Evolutionary conservation across 2,888 invertebrate genomes (phyloP), one percentile per base, ranked within the genome.

Genomic region (Mythimna lalbum): DNA sequence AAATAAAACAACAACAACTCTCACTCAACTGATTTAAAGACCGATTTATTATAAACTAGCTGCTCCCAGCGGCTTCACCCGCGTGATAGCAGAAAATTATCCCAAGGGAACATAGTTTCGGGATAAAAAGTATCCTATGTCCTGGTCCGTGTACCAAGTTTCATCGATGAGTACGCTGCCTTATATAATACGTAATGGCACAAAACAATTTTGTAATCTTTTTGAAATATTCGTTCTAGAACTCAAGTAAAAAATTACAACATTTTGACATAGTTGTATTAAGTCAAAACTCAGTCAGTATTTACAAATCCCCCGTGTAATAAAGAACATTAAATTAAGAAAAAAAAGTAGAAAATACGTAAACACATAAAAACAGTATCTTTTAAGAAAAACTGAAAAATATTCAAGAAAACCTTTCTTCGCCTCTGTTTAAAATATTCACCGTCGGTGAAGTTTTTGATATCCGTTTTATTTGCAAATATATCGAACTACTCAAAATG

Each of bases 321-420:
- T 64, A 56, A 78, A 4, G 50, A 67, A 27, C 47, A 21, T 73
- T 78, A 79, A 77, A 53, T 43, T 43, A 68, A 53, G 49, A 74
- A 77, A 77, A 76, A 76, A 77, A 77, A 76, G 47, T 80, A 68
- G 39, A 69, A 80, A 77, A 80, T 80, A 69, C 66, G 10, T 14
- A 14, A 52, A 76, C 63, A 76, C 53, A 57, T 68, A 77, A 77
- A 77, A 77, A 80, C 39, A 60, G 68, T 74, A 68, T 74, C 14
- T 61, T 63, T 17, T 80, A 77, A 80, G 76, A 77, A 77, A 80
- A 77, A 55, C 53, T n/a, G 23, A 73, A 65, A 63, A 73, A 47
- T 63, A 57, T 63, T 56, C 39, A 36, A 49, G 36, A 14, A 39
- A 66, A 53, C 33, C 14, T 21, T 53, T 52, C 27, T 56, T 49